These are phyloP conservation scores for Luidia sarsii DNA, from an alignment of 53 echinoderm and acorn worm species.

Conservation along the genomic window DNA sequence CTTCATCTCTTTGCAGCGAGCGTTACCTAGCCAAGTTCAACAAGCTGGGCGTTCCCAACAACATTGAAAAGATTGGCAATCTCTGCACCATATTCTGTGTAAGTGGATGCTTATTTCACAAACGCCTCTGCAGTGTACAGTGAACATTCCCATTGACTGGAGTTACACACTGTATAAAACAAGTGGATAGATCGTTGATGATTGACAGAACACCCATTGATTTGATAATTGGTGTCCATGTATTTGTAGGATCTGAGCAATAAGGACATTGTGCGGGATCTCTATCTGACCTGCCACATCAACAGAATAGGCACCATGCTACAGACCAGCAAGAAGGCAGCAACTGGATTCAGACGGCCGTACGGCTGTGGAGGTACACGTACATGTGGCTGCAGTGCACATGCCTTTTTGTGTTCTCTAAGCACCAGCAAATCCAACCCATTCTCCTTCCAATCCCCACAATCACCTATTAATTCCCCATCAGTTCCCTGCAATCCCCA, in stretches of 20 bases:
- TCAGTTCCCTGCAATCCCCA: too few relatives aligned
- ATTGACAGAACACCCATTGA: too few relatives aligned
- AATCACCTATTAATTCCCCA: too few relatives aligned
- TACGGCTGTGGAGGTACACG: constrained; percentile 96
- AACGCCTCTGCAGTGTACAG: too few relatives aligned
- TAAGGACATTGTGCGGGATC: constrained; percentile 73
- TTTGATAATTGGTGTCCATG: not conserved
- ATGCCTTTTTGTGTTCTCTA: too few relatives aligned
- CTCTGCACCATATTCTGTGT: constrained; percentile 88
- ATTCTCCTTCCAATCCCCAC: too few relatives aligned
- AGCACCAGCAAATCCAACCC: too few relatives aligned
- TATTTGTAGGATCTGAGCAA: constrained; percentile 76
- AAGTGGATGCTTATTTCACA: too few relatives aligned
- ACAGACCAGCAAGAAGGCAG: constrained; percentile 5
- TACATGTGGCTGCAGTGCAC: too few relatives aligned
- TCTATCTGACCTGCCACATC: constrained; percentile 92
- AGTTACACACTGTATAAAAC: not conserved
- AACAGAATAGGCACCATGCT: constrained; percentile 71
- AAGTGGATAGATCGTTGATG: too few relatives aligned
- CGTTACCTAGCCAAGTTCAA: constrained; percentile 91
- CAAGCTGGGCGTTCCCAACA: constrained; percentile 74
- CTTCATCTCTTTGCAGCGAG: constrained; percentile 77
- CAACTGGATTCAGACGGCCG: constrained; percentile 69
- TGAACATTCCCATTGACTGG: not conserved
- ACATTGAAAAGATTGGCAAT: constrained; percentile 84